Evolutionary conservation across 1,140 invertebrate species (phyloP), one percentile per base, ranked within the genome.

Genomic region (honey bee (Apis mellifera)): DNA sequence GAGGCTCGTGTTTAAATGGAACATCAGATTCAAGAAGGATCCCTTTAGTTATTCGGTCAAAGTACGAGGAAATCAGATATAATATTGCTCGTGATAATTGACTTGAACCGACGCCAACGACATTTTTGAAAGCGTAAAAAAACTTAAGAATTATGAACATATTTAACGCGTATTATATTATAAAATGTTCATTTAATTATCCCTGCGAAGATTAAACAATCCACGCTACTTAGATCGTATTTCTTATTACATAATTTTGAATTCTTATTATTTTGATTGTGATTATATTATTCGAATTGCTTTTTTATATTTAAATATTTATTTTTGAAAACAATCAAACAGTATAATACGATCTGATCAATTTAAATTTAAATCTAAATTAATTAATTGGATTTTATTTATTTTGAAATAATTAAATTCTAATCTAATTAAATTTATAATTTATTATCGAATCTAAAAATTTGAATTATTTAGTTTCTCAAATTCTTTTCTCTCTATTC

Each of bases 61-160:
- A 68, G 64, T 78, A 54, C 75, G 15, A 26, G 78, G 76, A 85
- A 87, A 85, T 88, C 65, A 52, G 72, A 54, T 50, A 59, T 70
- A 79, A 83, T 74, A 62, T 13, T 64, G 42, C 48, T 26, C 26
- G 60, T 48, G 74, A 76, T 84, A 66, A 75, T 78, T 83, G 80
- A 80, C 76, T 88, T 88, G 86, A 83, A 83, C 70, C 26, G 59
- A 4, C 84, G 86, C 86, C 86, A 88, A 73, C 54, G 59, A 73
- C 72, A 62, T 87, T 75, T 69, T 85, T 26, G 42, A 64, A 69
- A 42, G 32, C 71, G 59, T 69, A 83, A 82, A 54, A n/a, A 57
- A 84, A 64, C 65, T 69, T 62, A 68, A 26, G 78, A 87, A 87
- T 73, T 85, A 66, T 64, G 68, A 69, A 79, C 71, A 57, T 85